Evolutionary conservation across 2,888 invertebrate genomes (phyloP).

Genomic region (Catocala nupta): DNA sequence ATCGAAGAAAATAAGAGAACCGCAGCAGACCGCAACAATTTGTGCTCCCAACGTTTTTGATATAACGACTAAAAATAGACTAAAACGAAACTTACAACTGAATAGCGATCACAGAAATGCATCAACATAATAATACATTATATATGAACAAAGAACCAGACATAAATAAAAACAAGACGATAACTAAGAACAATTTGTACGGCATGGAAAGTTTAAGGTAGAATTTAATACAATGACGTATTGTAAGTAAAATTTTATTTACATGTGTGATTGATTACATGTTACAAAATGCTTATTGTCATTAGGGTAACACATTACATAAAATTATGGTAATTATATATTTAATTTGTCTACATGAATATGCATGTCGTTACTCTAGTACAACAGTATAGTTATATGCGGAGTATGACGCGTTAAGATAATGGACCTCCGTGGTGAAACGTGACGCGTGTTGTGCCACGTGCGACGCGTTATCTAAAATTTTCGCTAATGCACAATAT

Average conservation of each 20-base stretch:
- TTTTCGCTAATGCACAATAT: slow-evolving; percentile 30
- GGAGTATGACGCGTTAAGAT: slow-evolving; percentile 12
- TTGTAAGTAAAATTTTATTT: slow-evolving; percentile 59
- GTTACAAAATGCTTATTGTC: slow-evolving; percentile 82
- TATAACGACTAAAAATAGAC: slow-evolving; percentile 61
- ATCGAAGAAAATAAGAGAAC: slow-evolving; percentile 25
- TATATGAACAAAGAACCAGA: slow-evolving; percentile 52
- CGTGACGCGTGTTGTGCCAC: slow-evolving; percentile 14
- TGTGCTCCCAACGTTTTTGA: slow-evolving; percentile 66
- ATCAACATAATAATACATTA: slow-evolving; percentile 67
- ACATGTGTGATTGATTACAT: slow-evolving; percentile 65
- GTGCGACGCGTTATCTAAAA: slow-evolving; percentile 12
- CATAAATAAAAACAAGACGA: slow-evolving; percentile 60
- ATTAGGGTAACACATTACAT: slow-evolving; percentile 65
- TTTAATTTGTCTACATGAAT: slow-evolving; percentile 47
- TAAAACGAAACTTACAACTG: slow-evolving; percentile 74
- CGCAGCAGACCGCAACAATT: slow-evolving; percentile 55
- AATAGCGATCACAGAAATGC: slow-evolving; percentile 84
- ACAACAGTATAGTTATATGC: slow-evolving; percentile 50
- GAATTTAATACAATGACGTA: slow-evolving; percentile 33
- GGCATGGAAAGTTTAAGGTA: slow-evolving; percentile 54
- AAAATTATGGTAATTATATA: slow-evolving; percentile 22
- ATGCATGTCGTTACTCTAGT: slow-evolving; percentile 42
- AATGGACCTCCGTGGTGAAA: slow-evolving; percentile 9
- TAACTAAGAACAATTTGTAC: slow-evolving; percentile 63